Percentiles rank a stretch among this genome's conserved stretches.
Evolutionary conservation across 2,888 invertebrate genomes (phyloP).

Genomic region (Troides helena): DNA sequence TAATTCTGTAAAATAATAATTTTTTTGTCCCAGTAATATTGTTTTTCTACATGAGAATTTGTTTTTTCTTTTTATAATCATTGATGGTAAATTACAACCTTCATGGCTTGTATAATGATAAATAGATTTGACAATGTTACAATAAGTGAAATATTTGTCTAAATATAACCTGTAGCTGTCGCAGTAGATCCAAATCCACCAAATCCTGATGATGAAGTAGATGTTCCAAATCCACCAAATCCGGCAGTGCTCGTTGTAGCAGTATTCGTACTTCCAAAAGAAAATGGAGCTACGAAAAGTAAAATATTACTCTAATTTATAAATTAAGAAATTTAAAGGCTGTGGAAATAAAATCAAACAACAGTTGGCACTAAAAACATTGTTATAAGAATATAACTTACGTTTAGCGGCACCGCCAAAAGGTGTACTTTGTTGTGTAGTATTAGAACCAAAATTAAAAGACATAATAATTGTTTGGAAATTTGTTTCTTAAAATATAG

Average conservation of each 20-base stretch:
- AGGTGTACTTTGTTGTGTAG: slow-evolving; percentile 56
- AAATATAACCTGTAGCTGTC: slow-evolving; percentile 53
- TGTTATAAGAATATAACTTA: slow-evolving; percentile 50
- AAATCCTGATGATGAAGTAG: slow-evolving; percentile 69
- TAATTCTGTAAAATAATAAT: neutral
- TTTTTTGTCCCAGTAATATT: neutral
- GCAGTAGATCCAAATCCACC: slow-evolving; percentile 70
- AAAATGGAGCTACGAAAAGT: slow-evolving; percentile 65
- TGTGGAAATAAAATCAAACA: neutral
- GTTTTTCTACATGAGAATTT: neutral
- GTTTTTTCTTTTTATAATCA: neutral
- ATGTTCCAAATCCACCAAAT: slow-evolving; percentile 65
- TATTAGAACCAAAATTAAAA: slow-evolving; percentile 65
- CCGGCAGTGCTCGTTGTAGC: slow-evolving; percentile 74
- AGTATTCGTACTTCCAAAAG: slow-evolving; percentile 76
- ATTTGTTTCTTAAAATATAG: neutral
- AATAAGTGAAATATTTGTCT: neutral
- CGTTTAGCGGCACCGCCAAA: slow-evolving; percentile 81
- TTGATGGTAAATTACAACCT: neutral
- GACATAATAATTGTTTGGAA: slow-evolving; percentile 47
- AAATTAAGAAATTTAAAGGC: neutral
- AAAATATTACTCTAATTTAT: neutral
- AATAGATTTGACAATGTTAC: no score
- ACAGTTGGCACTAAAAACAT: no score
- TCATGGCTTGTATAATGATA: no score